A percentile compares a stretch with the other conserved stretches of the same genome.
phyloP scores from a whole-genome alignment of 1,140 invertebrate genomes.

The Microplitis demolitor region DNA sequence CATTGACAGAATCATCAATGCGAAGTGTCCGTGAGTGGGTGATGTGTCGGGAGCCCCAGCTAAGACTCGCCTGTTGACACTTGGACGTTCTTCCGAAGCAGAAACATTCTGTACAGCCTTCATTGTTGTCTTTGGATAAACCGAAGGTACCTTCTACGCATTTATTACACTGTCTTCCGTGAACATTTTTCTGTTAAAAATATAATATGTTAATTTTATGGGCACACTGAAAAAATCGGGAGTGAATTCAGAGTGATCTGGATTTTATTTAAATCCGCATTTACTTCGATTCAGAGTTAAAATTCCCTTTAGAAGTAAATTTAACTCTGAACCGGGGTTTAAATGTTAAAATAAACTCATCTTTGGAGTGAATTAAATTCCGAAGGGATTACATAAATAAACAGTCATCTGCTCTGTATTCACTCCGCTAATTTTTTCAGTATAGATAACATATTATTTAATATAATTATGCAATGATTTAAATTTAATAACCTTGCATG shows the following conservation, averaged over 20 bases:
- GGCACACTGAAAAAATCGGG: no score
- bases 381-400: no score
- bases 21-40: conserved; percentile 64
- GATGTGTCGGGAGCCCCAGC: conserved; percentile 75
- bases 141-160: conserved; percentile 88
- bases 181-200: conserved; percentile 70
- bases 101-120: conserved; percentile 87
- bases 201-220: conserved; percentile 2
- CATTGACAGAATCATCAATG: conserved; percentile 61
- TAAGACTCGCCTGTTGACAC: conserved; percentile 78
- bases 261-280: no score
- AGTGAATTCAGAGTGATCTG: no score
- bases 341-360: no score
- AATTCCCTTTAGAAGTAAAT: no score
- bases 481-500: conserved; percentile 73
- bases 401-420: no score
- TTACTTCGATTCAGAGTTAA: no score
- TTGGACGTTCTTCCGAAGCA: conserved; percentile 81
- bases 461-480: not conserved
- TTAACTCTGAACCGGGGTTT: no score
- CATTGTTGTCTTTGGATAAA: conserved; percentile 70
- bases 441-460: not conserved
- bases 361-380: no score
- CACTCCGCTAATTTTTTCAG: no score
- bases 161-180: conserved; percentile 80